Percentiles rank a stretch among this genome's conserved stretches.
These are phyloP conservation scores for Eueremaeus valkanovi DNA, from an alignment of 2,888 invertebrate genomes.

Conservation along the genomic window DNA sequence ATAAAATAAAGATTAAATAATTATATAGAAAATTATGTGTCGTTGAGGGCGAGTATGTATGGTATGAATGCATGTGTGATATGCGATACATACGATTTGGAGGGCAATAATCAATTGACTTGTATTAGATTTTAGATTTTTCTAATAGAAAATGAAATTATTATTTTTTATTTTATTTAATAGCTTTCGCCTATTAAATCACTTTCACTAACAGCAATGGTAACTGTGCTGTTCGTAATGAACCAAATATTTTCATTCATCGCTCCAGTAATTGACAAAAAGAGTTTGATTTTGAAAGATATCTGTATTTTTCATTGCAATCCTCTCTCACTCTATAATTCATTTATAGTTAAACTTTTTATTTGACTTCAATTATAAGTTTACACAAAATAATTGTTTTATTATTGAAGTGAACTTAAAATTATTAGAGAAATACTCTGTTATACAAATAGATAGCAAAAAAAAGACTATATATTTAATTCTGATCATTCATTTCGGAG, in stretches of 20 bases:
- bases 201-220: not conserved
- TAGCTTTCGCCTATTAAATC: too few relatives aligned
- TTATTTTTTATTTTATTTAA: too few relatives aligned
- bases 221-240: not conserved
- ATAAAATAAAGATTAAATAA: too few relatives aligned
- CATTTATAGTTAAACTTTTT: not conserved
- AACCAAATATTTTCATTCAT: not conserved
- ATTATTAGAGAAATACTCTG: not conserved
- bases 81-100: too few relatives aligned
- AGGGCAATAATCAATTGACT: too few relatives aligned
- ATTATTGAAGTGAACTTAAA: not conserved
- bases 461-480: too few relatives aligned
- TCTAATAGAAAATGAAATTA: too few relatives aligned
- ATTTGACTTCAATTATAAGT: not conserved
- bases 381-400: not conserved
- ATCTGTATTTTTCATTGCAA: not conserved
- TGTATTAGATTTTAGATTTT: too few relatives aligned
- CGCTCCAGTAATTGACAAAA: constrained; percentile 1
- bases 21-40: too few relatives aligned
- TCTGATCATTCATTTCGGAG: not conserved
- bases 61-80: too few relatives aligned
- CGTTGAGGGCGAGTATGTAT: too few relatives aligned
- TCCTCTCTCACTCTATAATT: not conserved
- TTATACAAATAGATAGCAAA: not conserved
- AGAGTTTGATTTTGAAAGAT: not conserved